Evolutionary conservation across 2,797 vertebrate genomes (phyloP).

Genomic region (Pseudocheirus occidentalis): DNA sequence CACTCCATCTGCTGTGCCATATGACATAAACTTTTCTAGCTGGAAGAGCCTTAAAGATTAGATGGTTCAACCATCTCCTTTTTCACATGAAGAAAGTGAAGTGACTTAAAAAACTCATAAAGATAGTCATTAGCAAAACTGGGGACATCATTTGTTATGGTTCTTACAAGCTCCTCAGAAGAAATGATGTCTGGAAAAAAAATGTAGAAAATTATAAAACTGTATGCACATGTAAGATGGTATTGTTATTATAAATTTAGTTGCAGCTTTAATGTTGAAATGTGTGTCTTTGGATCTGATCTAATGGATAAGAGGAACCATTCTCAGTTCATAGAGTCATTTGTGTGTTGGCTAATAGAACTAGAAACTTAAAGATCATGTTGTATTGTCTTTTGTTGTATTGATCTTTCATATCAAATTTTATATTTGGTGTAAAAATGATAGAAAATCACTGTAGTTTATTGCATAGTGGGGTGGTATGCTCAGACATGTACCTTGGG

Average conservation of each 20-base stretch:
- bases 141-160: not conserved
- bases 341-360: not conserved
- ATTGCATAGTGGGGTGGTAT: too few species aligned
- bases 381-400: not conserved
- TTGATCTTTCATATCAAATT: too few species aligned
- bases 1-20: not conserved
- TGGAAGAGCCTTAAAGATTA: not conserved
- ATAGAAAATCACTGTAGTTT: too few species aligned
- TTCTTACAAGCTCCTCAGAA: not conserved
- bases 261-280: not conserved
- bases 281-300: not conserved
- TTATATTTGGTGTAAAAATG: too few species aligned
- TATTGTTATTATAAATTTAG: not conserved
- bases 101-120: not conserved
- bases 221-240: not conserved
- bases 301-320: not conserved
- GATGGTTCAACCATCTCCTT: not conserved
- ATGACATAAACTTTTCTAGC: not conserved
- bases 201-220: not conserved
- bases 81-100: not conserved
- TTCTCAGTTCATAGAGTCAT: not conserved
- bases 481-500: too few species aligned
- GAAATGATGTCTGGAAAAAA: not conserved
- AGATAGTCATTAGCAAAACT: not conserved
- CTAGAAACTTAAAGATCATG: not conserved